Evolutionary conservation across 2,888 invertebrate genomes (phyloP), one percentile per base, ranked within the genome.

Genomic region (Trichogramma dendrolimi): DNA sequence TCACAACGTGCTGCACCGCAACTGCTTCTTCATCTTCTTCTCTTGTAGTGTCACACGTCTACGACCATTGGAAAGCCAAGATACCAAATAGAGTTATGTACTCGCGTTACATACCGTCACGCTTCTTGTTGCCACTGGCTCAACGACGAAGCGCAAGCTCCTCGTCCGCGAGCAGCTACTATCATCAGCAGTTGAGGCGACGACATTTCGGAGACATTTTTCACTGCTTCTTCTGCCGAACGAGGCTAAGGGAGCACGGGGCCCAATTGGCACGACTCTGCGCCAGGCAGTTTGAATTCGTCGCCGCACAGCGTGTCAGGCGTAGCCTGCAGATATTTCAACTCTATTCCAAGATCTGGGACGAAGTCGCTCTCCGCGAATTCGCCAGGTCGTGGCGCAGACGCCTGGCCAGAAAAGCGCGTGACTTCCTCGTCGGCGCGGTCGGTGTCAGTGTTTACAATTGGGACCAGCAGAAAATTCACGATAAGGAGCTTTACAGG

Each of bases 281-380:
- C 56, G 70, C 71, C 4, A 71, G 65, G 50, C 78, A 79, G 62
- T 76, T 76, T 47, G 75, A 78, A 61, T 77, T 75, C 42, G 71
- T 77, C 6, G 70, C 78, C 50, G 87, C 86, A 1, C 86, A 87
- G 70, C 81, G 86, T 44, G 77, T 87, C 1, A 79, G 86, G 58
- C 81, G 87, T 53, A 81, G 84, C n/a, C 83, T 87, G 66, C 87
- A 87, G 72, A 81, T 87, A 74, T 81, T 86, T 68, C 82, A 81
- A 59, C 79, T 87, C 57, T 88, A 87, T 70, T 82, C 84, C 7
- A 83, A 81, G 65, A 81, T 87, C 65, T 87, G 87, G 83, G 86
- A 86, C 58, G 85, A 86, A 58, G 78, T 81, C 14, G 84, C 85
- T 4, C 74, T 87, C 2, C 81, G 76, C 62, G 82, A 84, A 63